Evolutionary conservation across 2,113 vertebrate species (phyloP), one percentile per base, ranked within the genome.

Genomic region (Porphyrio hochstetteri): DNA sequence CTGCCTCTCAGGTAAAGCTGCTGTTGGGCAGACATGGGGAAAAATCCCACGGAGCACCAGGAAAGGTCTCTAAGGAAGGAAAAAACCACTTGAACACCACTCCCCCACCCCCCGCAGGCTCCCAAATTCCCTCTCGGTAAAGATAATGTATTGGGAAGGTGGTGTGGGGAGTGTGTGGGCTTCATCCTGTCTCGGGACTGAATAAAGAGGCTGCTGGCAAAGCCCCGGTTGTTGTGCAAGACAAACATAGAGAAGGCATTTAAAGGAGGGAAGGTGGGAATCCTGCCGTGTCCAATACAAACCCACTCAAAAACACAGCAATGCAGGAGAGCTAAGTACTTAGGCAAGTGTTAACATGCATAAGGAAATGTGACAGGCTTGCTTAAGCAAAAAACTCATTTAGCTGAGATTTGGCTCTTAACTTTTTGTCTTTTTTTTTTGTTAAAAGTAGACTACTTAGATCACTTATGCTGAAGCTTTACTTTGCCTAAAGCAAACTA

Each of bases 91-190:
- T 9, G 8, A 42, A 42, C 33, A 36, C 48, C 21, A 48, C 48
- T 48, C 48, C 21, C 48, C 21, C 20, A 48, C 46, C 20, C 19
- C 5, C 50, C 50, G 14, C 25, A 46, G 44, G 25, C 52, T 8
- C 3, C 16, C 5, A 38, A 5, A 3, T 1, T 1, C 7, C 3
- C 5, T 44, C 15, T 78, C 12, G 40, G 16, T n/a, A 35, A 57
- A 27, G 29, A 2, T 11, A 7, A 27, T 9, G 3, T 27, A 1
- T 10, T 50, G 36, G 28, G 36, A 71, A 14, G 16, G 14, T 63
- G 63, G 12, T 7, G 64, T 25, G 6, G 29, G 79, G 56, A 21
- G 16, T 19, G 5, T 11, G 29, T 11, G 59, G 11, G 24, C 24
- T 13, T 14, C 7, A 2, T 24, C 16, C 40, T 40, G 46, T 5